Base-by-base conservation (phyloP, 2,888 invertebrate species). In the Pristionchus maxplancki region DNA sequence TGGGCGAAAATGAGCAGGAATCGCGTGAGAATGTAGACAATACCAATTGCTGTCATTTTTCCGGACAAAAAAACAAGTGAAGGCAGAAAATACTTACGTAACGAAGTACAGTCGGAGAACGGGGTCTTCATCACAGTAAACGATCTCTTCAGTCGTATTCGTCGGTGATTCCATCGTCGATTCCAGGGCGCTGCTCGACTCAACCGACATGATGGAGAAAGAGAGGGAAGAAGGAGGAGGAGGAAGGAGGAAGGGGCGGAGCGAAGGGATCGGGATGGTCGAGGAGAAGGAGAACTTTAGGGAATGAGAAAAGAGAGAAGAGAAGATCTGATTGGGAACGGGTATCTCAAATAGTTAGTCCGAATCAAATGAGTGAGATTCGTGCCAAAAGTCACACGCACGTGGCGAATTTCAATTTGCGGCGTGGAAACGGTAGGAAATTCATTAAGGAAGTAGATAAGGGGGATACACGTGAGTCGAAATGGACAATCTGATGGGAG, bases 231-330 rank as follows among this genome's bases (percentile, higher is more conserved):
- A 40, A 37, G 78, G 40, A 74, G 74, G 24, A 40, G 40, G 40
- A 40, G 24, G 78, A 44, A 17, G 78, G 6, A 28, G 44, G 44
- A 28, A 34, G 40, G 48, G 78, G 78, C 78, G 78, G 78, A 78
- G 78, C 48, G 20, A 34, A 11, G n/a, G n/a, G 78, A 78, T 78
- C 78, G 78, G n/a, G 78, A 78, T 78, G 78, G 44, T 78, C 44
- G 44, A n/a, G 15, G 11, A 28, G 34, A 15, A 71, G 37, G 17
- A 37, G 71, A 37, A 37, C 6, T 71, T 20, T 37, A 37, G 28
- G 34, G 34, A 78, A 15, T 11, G 78, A 28, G 28, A 44, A 44
- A 13, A 13, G 28, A 48, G 78, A 3, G 11, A 20, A 37, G 44
- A 31, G 44, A 74, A 15, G 44, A 44, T 48, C 44, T 44, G 78